Evolutionary conservation across 1,140 invertebrate genomes (phyloP).

Genomic region (Drosophila insularis): DNA sequence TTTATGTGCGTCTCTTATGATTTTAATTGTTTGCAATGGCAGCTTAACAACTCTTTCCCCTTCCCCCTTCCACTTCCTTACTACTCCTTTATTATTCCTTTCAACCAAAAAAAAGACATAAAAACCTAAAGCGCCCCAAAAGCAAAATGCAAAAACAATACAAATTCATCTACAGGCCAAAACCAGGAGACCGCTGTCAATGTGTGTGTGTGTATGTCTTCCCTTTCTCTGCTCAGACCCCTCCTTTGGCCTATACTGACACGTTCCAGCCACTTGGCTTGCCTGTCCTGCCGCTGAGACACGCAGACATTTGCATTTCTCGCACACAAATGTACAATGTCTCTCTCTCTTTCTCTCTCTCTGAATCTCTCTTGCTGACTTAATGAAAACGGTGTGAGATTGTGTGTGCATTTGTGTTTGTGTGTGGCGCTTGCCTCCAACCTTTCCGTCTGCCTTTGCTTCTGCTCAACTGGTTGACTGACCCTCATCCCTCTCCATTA

Average conservation of each 20-base stretch:
- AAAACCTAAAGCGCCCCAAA: slow-evolving; percentile 75
- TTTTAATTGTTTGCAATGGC: slow-evolving; percentile 82
- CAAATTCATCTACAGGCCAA: slow-evolving; percentile 70
- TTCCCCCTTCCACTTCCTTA: background rate
- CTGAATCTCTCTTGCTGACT: background rate
- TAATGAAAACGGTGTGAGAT: slow-evolving; percentile 4
- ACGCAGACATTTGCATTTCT: slow-evolving; percentile 72
- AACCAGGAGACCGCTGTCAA: slow-evolving; percentile 17
- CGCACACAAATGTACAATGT: slow-evolving; percentile 36
- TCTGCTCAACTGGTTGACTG: slow-evolving; percentile 70
- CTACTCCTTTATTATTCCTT: slow-evolving; percentile 29
- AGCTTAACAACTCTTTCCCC: slow-evolving; percentile 67
- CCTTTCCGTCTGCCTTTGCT: slow-evolving; percentile 35
- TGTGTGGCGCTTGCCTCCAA: slow-evolving; percentile 64
- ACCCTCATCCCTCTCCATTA: slow-evolving; percentile 12
- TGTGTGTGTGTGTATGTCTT: slow-evolving; percentile 29
- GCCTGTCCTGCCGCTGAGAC: slow-evolving; percentile 30
- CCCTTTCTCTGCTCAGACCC: slow-evolving; percentile 25
- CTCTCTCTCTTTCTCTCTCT: background rate
- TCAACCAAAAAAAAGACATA: slow-evolving; percentile 23
- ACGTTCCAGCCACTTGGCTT: slow-evolving; percentile 45
- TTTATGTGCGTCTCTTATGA: slow-evolving; percentile 82
- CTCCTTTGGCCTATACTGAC: slow-evolving; percentile 1
- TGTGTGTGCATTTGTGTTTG: slow-evolving; percentile 22
- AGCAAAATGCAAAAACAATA: slow-evolving; percentile 78